These are phyloP conservation scores for Tribolium madens DNA, from an alignment of 1,140 invertebrate genomes.

Conservation along the genomic window DNA sequence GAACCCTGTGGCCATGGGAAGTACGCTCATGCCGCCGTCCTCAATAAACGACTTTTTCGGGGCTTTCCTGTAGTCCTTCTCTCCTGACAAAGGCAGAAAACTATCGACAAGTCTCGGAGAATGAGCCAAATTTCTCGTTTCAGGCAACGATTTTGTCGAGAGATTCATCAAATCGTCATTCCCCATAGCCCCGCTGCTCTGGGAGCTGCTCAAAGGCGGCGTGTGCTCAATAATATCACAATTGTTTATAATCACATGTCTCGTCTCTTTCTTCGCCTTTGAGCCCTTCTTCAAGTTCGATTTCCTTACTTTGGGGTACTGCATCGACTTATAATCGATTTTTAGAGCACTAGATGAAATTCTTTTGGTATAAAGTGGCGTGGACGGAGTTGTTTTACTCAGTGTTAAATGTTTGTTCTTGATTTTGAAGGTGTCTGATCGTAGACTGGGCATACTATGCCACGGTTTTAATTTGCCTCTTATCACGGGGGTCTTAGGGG, in stretches of 20 bases:
- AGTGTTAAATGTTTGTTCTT: slow-evolving; percentile 43
- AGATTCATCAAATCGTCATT: slow-evolving; percentile 46
- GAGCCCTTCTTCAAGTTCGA: slow-evolving; percentile 48
- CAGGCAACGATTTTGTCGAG: slow-evolving; percentile 48
- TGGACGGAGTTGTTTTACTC: slow-evolving; percentile 61
- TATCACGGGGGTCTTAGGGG: slow-evolving; percentile 26
- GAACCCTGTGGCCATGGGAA: slow-evolving; percentile 70
- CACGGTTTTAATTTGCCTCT: slow-evolving; percentile 62
- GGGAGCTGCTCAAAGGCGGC: slow-evolving; percentile 55
- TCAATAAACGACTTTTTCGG: slow-evolving; percentile 75
- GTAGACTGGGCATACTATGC: slow-evolving; percentile 62
- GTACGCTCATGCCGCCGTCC: slow-evolving; percentile 71
- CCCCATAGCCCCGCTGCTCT: slow-evolving; percentile 48
- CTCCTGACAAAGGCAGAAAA: slow-evolving; percentile 66
- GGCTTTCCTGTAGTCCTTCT: slow-evolving; percentile 69
- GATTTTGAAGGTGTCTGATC: slow-evolving; percentile 44
- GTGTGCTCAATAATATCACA: slow-evolving; percentile 63
- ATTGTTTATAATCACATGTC: slow-evolving; percentile 61
- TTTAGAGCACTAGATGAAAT: slow-evolving; percentile 59
- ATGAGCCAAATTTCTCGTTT: slow-evolving; percentile 40
- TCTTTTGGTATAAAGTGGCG: slow-evolving; percentile 59
- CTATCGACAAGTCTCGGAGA: slow-evolving; percentile 60
- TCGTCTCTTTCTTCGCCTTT: slow-evolving; percentile 49
- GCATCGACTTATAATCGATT: slow-evolving; percentile 59
- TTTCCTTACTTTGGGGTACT: slow-evolving; percentile 45